Base-by-base conservation (phyloP, 37 sponge, comb jelly and placozoan genomes). In the Bolinopsis microptera region DNA sequence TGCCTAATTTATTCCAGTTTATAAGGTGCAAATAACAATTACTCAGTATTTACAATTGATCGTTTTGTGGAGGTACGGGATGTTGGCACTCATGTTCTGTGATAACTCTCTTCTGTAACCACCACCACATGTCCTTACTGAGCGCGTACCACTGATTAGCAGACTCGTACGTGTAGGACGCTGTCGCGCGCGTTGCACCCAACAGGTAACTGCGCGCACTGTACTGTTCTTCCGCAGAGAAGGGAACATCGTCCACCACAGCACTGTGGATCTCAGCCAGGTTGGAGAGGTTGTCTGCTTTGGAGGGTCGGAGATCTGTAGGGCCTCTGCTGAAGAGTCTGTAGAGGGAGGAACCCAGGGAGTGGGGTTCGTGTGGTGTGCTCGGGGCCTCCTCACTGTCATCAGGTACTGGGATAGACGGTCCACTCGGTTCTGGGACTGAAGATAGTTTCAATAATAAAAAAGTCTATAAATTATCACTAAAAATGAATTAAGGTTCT, bases 91-190 rank as follows among this genome's bases (percentile, higher is more conserved):
- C 90, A 30, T 86, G 90, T n/a, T 86, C 90, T 0, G n/a, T 86
- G 0, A 86, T 86, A 0, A 86, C 90, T 25, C 90, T 39, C 61
- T 27, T 39, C 90, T 86, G 90, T 41, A 86, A 24, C 90, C 90
- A 86, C 90, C 90, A 86, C 90, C 90, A 86, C 90, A 86, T 86
- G 31, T 86, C 90, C 90, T 86, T 86, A 40, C 90, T 86, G 61
- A 33, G 90, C 0, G 90, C 34, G 30, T 36, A 34, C 90, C 90
- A 86, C 90, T 86, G 90, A 38, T 39, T 86, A 23, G 90, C 90
- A 24, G 25, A 36, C 90, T 86, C 90, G 90, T 86, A 86, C 16
- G 90, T 86, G 90, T 86, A 86, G 3, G 90, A 35, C 26, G 35
- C 90, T 28, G 90, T 86, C 0, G 90, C 90, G 34, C 90, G 40